Evolutionary conservation across 2,113 vertebrate genomes (phyloP).

Genomic region (Rhagologus leucostigma): DNA sequence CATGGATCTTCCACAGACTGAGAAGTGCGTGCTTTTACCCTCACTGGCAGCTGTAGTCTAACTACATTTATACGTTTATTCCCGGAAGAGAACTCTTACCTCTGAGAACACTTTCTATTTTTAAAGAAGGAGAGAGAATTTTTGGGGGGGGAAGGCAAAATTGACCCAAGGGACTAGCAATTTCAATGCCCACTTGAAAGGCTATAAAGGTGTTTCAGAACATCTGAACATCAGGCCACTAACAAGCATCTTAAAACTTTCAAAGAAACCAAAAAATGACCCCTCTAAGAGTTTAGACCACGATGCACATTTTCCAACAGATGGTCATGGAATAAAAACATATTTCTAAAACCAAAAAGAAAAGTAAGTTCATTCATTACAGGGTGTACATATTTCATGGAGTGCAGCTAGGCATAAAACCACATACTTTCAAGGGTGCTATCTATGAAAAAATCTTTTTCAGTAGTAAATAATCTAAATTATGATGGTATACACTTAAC

Average conservation of each 20-base stretch:
- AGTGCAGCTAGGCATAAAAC: slow-evolving; percentile 38
- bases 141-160: background rate
- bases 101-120: slow-evolving; percentile 13
- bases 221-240: slow-evolving; percentile 12
- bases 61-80: background rate
- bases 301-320: background rate
- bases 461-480: background rate
- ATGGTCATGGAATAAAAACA: slow-evolving; percentile 50
- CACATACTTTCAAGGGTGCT: background rate
- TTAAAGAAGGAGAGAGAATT: background rate
- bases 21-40: background rate
- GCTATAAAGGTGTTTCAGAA: slow-evolving; percentile 47
- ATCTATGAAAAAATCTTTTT: slow-evolving; percentile 34
- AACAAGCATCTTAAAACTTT: slow-evolving; percentile 23
- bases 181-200: slow-evolving; percentile 52
- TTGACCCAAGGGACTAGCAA: background rate
- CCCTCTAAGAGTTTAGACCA: slow-evolving; percentile 49
- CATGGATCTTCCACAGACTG: background rate
- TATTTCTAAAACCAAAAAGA: slow-evolving; percentile 42
- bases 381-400: background rate
- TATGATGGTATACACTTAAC: background rate
- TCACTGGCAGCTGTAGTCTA: background rate
- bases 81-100: background rate
- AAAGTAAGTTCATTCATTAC: slow-evolving; percentile 52
- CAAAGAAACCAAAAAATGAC: slow-evolving; percentile 51